A percentile compares a stretch with the other conserved stretches of the same genome.
Evolutionary conservation across 2,888 invertebrate genomes (phyloP).

Genomic region (Caenorhabditis sp.): DNA sequence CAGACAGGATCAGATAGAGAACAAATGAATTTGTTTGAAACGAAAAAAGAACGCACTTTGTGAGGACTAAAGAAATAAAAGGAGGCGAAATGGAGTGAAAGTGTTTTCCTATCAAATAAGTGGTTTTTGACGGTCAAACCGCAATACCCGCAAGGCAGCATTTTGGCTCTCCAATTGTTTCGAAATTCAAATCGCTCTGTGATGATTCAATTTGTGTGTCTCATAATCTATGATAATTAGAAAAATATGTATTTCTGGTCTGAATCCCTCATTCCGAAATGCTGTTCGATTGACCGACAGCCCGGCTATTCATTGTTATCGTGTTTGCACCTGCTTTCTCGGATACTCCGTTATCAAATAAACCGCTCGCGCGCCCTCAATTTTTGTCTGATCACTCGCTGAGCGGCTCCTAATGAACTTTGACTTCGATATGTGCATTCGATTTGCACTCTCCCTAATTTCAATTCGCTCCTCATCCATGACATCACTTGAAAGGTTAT

Average conservation of each 20-base stretch:
- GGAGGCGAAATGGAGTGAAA: too few species aligned
- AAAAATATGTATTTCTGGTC: neutral
- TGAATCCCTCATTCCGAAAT: neutral
- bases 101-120: too few species aligned
- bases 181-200: too few species aligned
- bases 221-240: too few species aligned
- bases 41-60: too few species aligned
- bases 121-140: too few species aligned
- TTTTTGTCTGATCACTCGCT: neutral
- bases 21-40: too few species aligned
- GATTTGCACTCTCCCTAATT: neutral
- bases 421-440: neutral
- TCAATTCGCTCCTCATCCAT: neutral
- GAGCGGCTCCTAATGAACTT: neutral
- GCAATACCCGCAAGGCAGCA: too few species aligned
- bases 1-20: too few species aligned
- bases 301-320: slow-evolving; percentile 24
- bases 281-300: slow-evolving; percentile 6
- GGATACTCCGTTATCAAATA: slow-evolving; percentile 40
- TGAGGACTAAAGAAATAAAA: too few species aligned
- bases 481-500: slow-evolving; percentile 42
- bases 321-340: slow-evolving; percentile 45
- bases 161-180: too few species aligned
- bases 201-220: too few species aligned
- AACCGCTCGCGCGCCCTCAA: neutral